Percentiles rank a stretch among this genome's conserved stretches.
Evolutionary conservation across 2,888 invertebrate species (phyloP).

Genomic region (Eurytoma californica): DNA sequence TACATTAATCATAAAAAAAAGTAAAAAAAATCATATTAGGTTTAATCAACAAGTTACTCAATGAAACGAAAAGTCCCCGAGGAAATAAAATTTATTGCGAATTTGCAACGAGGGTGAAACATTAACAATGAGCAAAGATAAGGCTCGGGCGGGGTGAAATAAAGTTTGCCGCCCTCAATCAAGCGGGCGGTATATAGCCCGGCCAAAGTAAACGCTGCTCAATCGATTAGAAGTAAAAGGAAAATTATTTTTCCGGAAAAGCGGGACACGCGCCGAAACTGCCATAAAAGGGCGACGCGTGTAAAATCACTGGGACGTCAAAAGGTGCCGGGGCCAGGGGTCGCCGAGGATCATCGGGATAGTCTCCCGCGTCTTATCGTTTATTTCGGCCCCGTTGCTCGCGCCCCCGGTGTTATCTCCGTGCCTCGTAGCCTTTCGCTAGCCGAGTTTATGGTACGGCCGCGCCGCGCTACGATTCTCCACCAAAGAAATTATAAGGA

Average conservation of each 20-base stretch:
- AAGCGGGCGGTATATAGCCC: background rate
- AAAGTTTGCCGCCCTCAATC: background rate
- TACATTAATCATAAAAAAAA: background rate
- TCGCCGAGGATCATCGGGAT: slow-evolving; percentile 17
- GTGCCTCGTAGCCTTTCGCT: background rate
- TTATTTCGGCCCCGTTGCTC: slow-evolving; percentile 37
- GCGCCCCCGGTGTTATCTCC: background rate
- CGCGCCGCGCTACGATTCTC: background rate
- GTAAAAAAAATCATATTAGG: too few relatives aligned
- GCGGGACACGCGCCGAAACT: slow-evolving; percentile 36
- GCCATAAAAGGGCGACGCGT: slow-evolving; percentile 31
- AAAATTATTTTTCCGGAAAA: slow-evolving; percentile 36
- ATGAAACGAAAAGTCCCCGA: too few relatives aligned
- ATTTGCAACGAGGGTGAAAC: too few relatives aligned
- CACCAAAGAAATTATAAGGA: too few relatives aligned
- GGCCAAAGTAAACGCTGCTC: slow-evolving; percentile 14
- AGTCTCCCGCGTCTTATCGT: slow-evolving; percentile 40
- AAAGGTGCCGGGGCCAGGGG: background rate
- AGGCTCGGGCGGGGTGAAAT: background rate
- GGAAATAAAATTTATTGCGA: too few relatives aligned
- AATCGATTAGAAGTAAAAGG: slow-evolving; percentile 49
- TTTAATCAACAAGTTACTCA: too few relatives aligned
- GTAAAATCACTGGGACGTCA: slow-evolving; percentile 51
- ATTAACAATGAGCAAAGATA: background rate
- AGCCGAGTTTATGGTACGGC: background rate